Evolutionary conservation across 2,113 vertebrate genomes (phyloP).

Genomic region (Callaeas wilsoni): DNA sequence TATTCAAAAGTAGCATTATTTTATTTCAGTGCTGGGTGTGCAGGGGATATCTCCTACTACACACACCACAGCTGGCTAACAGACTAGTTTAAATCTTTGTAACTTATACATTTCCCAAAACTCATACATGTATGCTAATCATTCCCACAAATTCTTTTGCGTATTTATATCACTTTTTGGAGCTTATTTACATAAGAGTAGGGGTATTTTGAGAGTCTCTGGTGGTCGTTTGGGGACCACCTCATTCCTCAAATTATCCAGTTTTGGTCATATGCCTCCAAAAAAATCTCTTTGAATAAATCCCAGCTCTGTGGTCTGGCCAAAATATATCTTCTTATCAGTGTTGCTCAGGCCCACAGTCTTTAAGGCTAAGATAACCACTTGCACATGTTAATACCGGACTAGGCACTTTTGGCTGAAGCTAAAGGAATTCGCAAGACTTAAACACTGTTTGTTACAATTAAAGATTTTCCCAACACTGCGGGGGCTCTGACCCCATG

Average conservation of each 20-base stretch:
- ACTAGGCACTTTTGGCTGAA: background rate
- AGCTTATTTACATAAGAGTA: background rate
- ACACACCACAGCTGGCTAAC: background rate
- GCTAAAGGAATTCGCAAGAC: background rate
- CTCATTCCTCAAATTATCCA: background rate
- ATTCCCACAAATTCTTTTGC: rapidly evolving
- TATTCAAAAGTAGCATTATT: background rate
- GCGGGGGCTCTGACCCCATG: background rate
- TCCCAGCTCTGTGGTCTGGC: background rate
- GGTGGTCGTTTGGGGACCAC: background rate
- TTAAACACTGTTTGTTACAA: background rate
- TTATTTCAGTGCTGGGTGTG: background rate
- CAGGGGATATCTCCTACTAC: background rate
- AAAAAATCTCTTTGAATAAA: background rate
- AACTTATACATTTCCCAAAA: background rate
- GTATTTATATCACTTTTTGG: background rate
- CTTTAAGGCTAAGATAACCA: background rate
- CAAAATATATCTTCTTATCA: rapidly evolving
- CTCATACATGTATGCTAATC: background rate
- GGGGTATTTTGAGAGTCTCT: background rate
- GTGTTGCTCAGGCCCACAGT: background rate
- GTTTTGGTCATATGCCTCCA: background rate
- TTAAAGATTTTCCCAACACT: background rate
- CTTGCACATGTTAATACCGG: background rate
- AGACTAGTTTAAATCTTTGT: background rate